phyloP scores from a whole-genome alignment of 2,797 vertebrate genomes.

The Rachycentron canadum region DNA sequence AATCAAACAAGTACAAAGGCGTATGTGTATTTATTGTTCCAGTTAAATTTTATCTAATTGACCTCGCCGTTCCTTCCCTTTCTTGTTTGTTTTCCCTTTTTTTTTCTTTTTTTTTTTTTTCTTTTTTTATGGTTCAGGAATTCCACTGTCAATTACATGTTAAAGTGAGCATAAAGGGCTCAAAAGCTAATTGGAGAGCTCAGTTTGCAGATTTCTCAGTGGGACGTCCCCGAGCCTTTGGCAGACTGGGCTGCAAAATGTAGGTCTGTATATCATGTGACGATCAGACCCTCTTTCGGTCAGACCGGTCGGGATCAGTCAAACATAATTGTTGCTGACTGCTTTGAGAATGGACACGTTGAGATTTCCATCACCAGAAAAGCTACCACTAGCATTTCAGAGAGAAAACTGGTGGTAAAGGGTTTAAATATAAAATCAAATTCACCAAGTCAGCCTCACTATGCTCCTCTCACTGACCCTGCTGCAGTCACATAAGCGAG shows the following conservation, averaged over 20 bases:
- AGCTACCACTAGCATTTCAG: slow-evolving; percentile 23
- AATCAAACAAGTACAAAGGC: slow-evolving; percentile 1
- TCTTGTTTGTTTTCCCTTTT: not conserved
- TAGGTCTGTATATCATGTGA: slow-evolving; percentile 19
- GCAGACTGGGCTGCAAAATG: slow-evolving; percentile 21
- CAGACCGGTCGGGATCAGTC: slow-evolving; percentile 15
- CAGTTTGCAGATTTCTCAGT: slow-evolving; percentile 11
- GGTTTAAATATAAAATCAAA: slow-evolving; percentile 39
- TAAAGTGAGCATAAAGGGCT: not conserved
- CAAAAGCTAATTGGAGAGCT: not conserved
- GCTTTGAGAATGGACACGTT: slow-evolving; percentile 21
- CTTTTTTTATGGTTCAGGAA: not conserved
- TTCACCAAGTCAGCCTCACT: slow-evolving; percentile 37
- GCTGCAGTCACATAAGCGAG: not conserved
- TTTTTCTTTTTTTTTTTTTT: slow-evolving; percentile 1
- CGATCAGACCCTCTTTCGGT: slow-evolving; percentile 1
- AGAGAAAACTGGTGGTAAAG: slow-evolving; percentile 4
- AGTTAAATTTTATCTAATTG: not conserved
- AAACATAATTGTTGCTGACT: slow-evolving; percentile 9
- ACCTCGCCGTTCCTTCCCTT: not conserved
- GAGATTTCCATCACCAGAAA: not conserved
- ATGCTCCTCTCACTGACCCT: slow-evolving; percentile 38
- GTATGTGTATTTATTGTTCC: not conserved
- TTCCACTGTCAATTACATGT: not conserved
- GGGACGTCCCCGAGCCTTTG: slow-evolving; percentile 1